Base-by-base conservation (phyloP, 2,888 invertebrate species). In the Ornithoptera alexandrae region DNA sequence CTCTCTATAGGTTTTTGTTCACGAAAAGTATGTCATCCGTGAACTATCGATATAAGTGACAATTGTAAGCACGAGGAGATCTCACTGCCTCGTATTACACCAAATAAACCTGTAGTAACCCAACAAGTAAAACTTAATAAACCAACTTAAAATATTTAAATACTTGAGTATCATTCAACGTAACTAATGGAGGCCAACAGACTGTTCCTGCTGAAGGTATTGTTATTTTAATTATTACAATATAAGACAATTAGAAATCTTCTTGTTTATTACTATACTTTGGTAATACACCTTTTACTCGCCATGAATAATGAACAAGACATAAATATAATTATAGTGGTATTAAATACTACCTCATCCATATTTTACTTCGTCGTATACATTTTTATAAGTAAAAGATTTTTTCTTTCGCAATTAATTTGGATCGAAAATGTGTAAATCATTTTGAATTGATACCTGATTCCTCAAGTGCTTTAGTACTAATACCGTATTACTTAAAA, bases 141-240 rank as follows among this genome's bases (percentile, higher is more conserved):
- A 46, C 3, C 7, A 39, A 39, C 1, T 39, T 10, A 39, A 39
- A 10, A 10, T 39, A 68, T 68, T 56, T 60, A 30, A n/a, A 56
- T 62, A 30, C 36, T 46, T 53, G 7, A 24, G 15, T 42, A 30
- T 69, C 36, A 53, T 17, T 62, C 15, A n/a, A 24, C 59, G 57
- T 58, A 53, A 70, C 10, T 36, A 36, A 70, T 70, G 70, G 62
- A 66, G 59, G 59, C 66, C 53, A 15, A 59, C 24, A 66, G 66
- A 70, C 57, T 66, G 39, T 70, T 70, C 53, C 58, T 70, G 42
- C 53, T 70, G 18, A 66, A 70, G 70, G 70, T 70, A 66, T 50
- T 17, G 30, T 24, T 36, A 46, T 24, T 67, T 61, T 36, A 39
- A 18, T 39, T 60, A 59, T 12, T 60, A 60, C 22, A 39, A 58